Evolutionary conservation across 23 tunicate genomes (phyloP).

Genomic region (Oikopleura vanhoeffeni): DNA sequence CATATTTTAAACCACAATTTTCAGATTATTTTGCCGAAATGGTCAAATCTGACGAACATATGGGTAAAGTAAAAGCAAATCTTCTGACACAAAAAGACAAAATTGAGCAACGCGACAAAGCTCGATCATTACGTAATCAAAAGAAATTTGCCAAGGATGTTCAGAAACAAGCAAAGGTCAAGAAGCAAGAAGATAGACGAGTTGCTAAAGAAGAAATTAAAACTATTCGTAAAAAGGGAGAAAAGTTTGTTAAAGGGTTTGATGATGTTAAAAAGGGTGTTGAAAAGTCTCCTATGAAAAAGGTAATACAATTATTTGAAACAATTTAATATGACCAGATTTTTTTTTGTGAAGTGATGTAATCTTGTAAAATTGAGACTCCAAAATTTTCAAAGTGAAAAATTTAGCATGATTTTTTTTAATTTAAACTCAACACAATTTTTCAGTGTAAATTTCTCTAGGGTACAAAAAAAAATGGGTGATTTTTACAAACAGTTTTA

Average conservation of each 20-base stretch:
- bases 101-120: not conserved
- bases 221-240: not conserved
- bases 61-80: conserved; percentile 48
- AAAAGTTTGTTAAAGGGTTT: not conserved
- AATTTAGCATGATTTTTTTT: too few relatives aligned
- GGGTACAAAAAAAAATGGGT: not conserved
- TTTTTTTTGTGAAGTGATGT: too few relatives aligned
- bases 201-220: conserved; percentile 8
- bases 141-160: conserved; percentile 15
- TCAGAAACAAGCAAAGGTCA: not conserved
- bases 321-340: too few relatives aligned
- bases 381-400: too few relatives aligned
- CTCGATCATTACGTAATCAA: not conserved
- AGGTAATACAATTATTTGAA: not conserved
- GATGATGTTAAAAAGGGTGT: not conserved
- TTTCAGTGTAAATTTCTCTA: too few relatives aligned
- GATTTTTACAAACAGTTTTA: not conserved
- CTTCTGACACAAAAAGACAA: not conserved
- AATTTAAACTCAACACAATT: too few relatives aligned
- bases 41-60: conserved; percentile 98
- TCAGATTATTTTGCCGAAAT: conserved; percentile 90
- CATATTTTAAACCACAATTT: conserved; percentile 29
- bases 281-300: not conserved
- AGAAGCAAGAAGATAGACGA: conserved; percentile 4
- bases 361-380: too few relatives aligned